These are phyloP conservation scores for Cinclus cinclus DNA, from an alignment of 2,113 vertebrate genomes.

Conservation along the genomic window DNA sequence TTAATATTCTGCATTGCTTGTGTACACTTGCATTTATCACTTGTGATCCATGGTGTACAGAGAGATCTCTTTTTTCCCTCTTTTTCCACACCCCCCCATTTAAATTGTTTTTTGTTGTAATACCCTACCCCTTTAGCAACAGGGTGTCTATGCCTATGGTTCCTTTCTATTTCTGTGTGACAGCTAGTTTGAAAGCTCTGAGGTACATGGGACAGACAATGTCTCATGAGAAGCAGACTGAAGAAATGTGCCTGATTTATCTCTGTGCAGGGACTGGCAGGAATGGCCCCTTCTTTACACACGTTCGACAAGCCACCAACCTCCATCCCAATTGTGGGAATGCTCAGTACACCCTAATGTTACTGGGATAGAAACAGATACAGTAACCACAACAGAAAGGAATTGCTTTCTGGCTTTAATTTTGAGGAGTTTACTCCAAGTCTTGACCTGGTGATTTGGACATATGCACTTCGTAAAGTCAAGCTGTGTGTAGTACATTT, in stretches of 20 bases:
- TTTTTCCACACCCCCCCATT: not conserved
- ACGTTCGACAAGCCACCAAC: not conserved
- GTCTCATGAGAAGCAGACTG: not conserved
- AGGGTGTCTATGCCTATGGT: not conserved
- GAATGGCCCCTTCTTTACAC: not conserved
- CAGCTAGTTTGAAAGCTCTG: not conserved
- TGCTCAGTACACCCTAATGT: not conserved
- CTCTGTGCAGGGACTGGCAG: not conserved
- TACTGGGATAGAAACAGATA: conserved; percentile 23
- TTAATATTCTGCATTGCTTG: not conserved
- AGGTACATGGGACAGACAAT: not conserved
- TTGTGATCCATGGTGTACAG: not conserved
- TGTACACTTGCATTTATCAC: not conserved
- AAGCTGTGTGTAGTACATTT: conserved; percentile 30
- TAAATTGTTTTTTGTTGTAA: too few relatives aligned
- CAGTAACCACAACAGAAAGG: conserved; percentile 56
- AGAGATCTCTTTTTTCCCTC: not conserved
- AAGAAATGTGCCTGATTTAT: not conserved
- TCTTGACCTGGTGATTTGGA: conserved; percentile 40
- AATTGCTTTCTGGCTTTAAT: not conserved
- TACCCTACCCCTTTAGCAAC: not conserved
- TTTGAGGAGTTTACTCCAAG: conserved; percentile 8
- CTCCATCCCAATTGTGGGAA: not conserved
- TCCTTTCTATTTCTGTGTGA: not conserved
- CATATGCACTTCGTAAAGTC: conserved; percentile 21